phyloP scores from a whole-genome alignment of 2,888 invertebrate species.

The Hemicrepidius hirtus region DNA sequence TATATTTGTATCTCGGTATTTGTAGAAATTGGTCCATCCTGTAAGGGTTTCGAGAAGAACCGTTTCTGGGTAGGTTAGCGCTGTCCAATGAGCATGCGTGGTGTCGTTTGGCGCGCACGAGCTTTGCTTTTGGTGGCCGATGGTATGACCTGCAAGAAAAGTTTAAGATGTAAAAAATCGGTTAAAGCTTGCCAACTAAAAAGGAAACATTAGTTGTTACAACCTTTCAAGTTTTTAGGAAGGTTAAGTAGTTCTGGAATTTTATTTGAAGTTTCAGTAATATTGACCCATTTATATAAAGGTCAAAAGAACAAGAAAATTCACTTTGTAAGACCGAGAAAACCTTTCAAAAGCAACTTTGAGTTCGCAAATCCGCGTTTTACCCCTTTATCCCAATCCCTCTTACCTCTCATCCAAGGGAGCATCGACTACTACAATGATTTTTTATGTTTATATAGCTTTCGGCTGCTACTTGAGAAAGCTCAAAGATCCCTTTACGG shows the following conservation, averaged over 20 bases:
- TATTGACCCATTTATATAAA: slow-evolving; percentile 56
- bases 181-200: neutral
- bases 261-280: slow-evolving; percentile 34
- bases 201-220: slow-evolving; percentile 2
- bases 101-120: too few relatives aligned
- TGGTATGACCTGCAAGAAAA: too few relatives aligned
- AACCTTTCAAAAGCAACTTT: slow-evolving; percentile 58
- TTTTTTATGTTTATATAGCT: slow-evolving; percentile 33
- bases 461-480: slow-evolving; percentile 8
- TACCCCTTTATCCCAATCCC: slow-evolving; percentile 47
- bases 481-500: slow-evolving; percentile 3
- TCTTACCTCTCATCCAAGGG: slow-evolving; percentile 8
- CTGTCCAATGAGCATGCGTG: too few relatives aligned
- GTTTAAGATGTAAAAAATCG: neutral
- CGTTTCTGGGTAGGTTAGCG: too few relatives aligned
- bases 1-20: too few relatives aligned
- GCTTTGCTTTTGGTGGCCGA: too few relatives aligned
- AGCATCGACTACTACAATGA: neutral
- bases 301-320: slow-evolving; percentile 58
- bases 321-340: slow-evolving; percentile 60
- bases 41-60: too few relatives aligned
- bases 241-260: slow-evolving; percentile 20
- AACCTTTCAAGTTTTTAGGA: neutral
- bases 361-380: slow-evolving; percentile 54
- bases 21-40: too few relatives aligned